Conservation (phyloP, 92 coral and sea anemone genomes). For the Parazoanthus swiftii region DNA sequence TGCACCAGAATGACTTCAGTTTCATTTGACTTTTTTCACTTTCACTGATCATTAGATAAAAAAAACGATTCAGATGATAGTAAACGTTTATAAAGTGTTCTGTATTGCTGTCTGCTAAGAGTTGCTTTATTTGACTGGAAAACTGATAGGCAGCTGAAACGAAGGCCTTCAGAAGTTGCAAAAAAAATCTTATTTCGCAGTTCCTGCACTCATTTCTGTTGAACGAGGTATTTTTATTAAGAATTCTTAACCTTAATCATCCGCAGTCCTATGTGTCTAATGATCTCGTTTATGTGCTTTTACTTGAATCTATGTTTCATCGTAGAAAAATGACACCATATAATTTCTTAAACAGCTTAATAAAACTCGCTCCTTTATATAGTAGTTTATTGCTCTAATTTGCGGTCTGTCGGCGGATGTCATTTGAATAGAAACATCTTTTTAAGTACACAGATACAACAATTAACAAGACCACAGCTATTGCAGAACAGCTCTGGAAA, state of each 20-base stretch:
- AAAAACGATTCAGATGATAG: too few relatives aligned
- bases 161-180: background rate
- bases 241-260: too few relatives aligned
- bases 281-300: background rate
- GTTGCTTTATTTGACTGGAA: background rate
- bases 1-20: too few relatives aligned
- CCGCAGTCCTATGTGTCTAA: too few relatives aligned
- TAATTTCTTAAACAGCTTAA: background rate
- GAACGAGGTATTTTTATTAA: too few relatives aligned
- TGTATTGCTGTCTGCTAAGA: too few relatives aligned
- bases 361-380: too few relatives aligned
- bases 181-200: too few relatives aligned
- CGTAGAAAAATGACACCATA: too few relatives aligned
- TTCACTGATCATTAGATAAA: too few relatives aligned
- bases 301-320: background rate
- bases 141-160: background rate
- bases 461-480: constrained; percentile 30
- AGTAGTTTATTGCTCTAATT: background rate
- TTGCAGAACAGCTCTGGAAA: background rate
- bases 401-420: constrained; percentile 39
- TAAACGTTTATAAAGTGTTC: too few relatives aligned
- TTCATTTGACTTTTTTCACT: too few relatives aligned
- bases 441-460: constrained; percentile 32
- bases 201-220: background rate
- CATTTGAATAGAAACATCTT: constrained; percentile 34